These are phyloP conservation scores for Pectinophora gossypiella DNA, from an alignment of 1,140 invertebrate species.

Conservation along the genomic window DNA sequence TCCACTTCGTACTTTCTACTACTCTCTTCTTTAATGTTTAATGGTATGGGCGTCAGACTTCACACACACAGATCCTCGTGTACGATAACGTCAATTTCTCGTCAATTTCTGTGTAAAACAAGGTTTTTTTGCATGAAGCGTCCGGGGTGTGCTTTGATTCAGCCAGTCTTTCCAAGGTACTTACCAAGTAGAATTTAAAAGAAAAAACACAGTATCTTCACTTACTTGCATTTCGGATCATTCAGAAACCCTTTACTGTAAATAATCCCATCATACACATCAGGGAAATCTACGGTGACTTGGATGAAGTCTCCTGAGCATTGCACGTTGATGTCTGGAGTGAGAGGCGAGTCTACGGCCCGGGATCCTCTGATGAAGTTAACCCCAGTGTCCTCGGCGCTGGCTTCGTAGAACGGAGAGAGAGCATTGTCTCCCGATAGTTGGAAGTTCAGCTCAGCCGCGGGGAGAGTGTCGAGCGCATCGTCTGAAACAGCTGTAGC, in stretches of 20 bases:
- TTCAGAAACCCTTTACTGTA: slow-evolving; percentile 83
- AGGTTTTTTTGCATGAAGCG: too few relatives aligned
- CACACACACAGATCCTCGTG: too few relatives aligned
- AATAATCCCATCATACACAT: slow-evolving; percentile 82
- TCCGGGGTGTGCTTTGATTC: too few relatives aligned
- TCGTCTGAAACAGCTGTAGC: slow-evolving; percentile 70
- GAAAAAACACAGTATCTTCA: slow-evolving; percentile 9
- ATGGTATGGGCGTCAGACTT: too few relatives aligned
- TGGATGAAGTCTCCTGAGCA: slow-evolving; percentile 78
- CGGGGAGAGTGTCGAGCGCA: slow-evolving; percentile 51
- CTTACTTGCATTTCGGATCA: slow-evolving; percentile 81
- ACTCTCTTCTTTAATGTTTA: too few relatives aligned
- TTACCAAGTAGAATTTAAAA: too few relatives aligned
- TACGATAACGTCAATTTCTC: too few relatives aligned
- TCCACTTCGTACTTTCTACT: too few relatives aligned
- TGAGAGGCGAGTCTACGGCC: slow-evolving; percentile 44
- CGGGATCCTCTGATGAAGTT: slow-evolving; percentile 62
- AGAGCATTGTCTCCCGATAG: slow-evolving; percentile 54
- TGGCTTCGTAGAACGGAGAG: slow-evolving; percentile 58
- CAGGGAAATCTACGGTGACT: slow-evolving; percentile 80
- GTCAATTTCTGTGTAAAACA: too few relatives aligned
- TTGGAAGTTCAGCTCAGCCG: slow-evolving; percentile 60
- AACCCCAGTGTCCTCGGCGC: slow-evolving; percentile 56
- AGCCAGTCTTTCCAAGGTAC: too few relatives aligned
- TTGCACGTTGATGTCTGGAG: slow-evolving; percentile 78